Base-by-base conservation (phyloP, 2,888 invertebrate species). In the Thereva unica region DNA sequence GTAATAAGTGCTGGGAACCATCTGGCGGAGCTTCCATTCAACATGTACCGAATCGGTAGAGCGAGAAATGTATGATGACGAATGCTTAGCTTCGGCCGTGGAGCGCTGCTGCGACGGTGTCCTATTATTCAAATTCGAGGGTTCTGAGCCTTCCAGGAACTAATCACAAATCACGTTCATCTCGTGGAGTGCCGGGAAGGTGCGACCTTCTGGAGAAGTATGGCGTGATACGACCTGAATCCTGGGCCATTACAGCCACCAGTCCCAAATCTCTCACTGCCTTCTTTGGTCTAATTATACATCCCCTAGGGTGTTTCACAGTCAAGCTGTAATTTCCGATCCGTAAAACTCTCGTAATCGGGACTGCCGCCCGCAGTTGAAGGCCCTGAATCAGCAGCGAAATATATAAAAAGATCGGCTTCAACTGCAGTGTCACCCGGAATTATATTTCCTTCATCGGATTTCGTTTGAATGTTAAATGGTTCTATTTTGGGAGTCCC, bases 251-350 rank as follows among this genome's bases (percentile, higher is more conserved):
- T 38, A 34, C 55, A 55, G 10, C n/a, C 42, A 44, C 34, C 9
- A 34, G 42, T 41, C 34, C 42, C 44, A 56, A 56, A 56, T 56
- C 44, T 56, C 42, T 56, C 56, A 42, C 42, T 56, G 56, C 42
- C 34, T 56, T 56, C 12, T 56, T 8, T n/a, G 56, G 42, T 56
- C 56, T 56, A 56, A 56, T 56, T 44, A 44, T 56, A 56, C 35
- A 41, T n/a, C 35, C 56, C 56, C 47, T 9, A 34, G 45, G 49
- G 47, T 47, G 59, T 45, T 45, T 45, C 59, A 59, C 59, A 59
- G 59, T 59, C 47, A 59, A 59, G 47, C 47, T 59, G 59, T 47
- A 59, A 59, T 59, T 59, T 59, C 59, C 59, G 59, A 59, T 59
- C 59, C 59, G 38, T 59, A 44, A 59, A 59, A 59, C 38, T 44